Evolutionary conservation across 2,888 invertebrate species (phyloP), one percentile per base, ranked within the genome.

Genomic region (Gerris lacustris): DNA sequence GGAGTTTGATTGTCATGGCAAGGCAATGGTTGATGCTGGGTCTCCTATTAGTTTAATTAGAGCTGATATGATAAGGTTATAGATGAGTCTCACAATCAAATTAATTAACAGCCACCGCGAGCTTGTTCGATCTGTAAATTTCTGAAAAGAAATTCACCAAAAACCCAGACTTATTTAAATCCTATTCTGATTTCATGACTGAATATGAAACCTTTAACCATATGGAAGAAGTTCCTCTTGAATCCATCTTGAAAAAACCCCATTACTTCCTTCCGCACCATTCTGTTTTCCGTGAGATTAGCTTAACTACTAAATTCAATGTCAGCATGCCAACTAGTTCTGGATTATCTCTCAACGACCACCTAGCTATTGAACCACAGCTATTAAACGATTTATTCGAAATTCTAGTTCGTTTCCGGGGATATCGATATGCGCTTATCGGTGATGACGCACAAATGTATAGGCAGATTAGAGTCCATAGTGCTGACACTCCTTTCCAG

Each of bases 191-290:
- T 0, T 74, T 76, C 69, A 76, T 76, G 64, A 66, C n/a, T 11
- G 69, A 69, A 17, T 69, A 69, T 55, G 6, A n/a, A 7, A 15
- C 6, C 5, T 45, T 77, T 6, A 74, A 72, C 7, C 76, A 77
- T 67, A 77, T 77, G 76, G 68, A 66, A 45, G 6, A 45, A 45
- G 70, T 72, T 18, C 15, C 55, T 7, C 43, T 63, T 6, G 7
- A 7, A 9, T 55, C 55, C 15, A 9, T 55, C 7, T 15, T 9
- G 7, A 55, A 67, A 44, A 31, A 15, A 7, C 69, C 67, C 5
- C 75, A 71, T 6, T 69, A 66, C 62, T 79, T 76, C 68, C 63
- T 79, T 6, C 78, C 78, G 18, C 78, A 79, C 72, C 78, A 78
- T 47, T 72, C 76, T 0, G 77, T 79, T 0, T 72, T 69, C 0